These are phyloP conservation scores for Mimas tiliae DNA, from an alignment of 2,888 invertebrate genomes.

Conservation along the genomic window DNA sequence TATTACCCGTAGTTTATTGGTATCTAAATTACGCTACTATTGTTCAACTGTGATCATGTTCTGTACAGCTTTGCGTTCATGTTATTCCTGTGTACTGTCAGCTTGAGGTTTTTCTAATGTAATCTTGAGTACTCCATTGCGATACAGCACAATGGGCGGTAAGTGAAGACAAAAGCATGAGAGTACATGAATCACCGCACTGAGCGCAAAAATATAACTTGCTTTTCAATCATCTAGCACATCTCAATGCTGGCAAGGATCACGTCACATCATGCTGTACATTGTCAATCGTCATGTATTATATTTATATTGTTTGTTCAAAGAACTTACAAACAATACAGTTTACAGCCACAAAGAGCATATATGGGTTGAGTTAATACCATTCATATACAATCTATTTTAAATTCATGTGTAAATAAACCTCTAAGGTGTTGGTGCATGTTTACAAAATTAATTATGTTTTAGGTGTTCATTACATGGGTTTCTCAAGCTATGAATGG, in stretches of 20 bases:
- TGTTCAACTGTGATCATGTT: conserved; percentile 62
- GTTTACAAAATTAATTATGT: conserved; percentile 26
- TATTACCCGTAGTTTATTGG: conserved; percentile 37
- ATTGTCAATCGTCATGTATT: conserved; percentile 29
- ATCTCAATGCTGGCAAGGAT: conserved; percentile 22
- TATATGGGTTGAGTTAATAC: not conserved
- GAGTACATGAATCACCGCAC: conserved; percentile 31
- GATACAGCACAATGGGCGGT: conserved; percentile 68
- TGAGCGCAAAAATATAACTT: conserved; percentile 16
- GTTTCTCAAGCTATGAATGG: conserved; percentile 57
- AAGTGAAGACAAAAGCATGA: conserved; percentile 53
- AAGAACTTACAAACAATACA: conserved; percentile 5
- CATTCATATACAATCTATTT: not conserved
- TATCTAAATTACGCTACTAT: conserved; percentile 42
- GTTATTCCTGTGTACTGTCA: conserved; percentile 43
- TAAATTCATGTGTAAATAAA: not conserved
- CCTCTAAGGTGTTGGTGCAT: not conserved
- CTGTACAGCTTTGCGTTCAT: conserved; percentile 61
- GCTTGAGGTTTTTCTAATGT: conserved; percentile 52
- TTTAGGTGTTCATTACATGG: conserved; percentile 31
- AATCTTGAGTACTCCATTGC: conserved; percentile 58
- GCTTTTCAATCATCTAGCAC: conserved; percentile 19
- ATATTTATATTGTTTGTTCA: conserved; percentile 12
- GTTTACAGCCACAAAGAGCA: not conserved
- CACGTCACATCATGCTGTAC: conserved; percentile 6